phyloP scores from a whole-genome alignment of 2,113 vertebrate genomes.

The Cyprinus carpio region DNA sequence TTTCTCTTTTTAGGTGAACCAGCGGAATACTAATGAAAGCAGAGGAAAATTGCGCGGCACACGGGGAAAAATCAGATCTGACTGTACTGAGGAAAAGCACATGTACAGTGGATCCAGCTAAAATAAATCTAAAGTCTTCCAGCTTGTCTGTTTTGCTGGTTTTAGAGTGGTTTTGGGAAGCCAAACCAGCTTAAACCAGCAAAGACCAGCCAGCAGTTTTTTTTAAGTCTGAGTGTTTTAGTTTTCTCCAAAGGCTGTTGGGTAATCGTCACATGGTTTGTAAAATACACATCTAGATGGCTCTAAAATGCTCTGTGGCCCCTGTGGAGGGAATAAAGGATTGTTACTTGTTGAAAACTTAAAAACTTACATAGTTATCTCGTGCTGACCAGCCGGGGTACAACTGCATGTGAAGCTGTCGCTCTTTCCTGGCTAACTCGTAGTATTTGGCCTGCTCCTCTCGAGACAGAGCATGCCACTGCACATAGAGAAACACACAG shows the following conservation, averaged over 20 bases:
- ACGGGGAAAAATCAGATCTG: background rate
- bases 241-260: background rate
- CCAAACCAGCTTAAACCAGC: too few species aligned
- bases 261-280: background rate
- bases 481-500: constrained; percentile 39
- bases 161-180: background rate
- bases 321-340: constrained; percentile 30
- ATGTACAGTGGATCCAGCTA: background rate
- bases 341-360: constrained; percentile 77
- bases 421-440: constrained; percentile 97
- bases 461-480: constrained; percentile 98
- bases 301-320: background rate
- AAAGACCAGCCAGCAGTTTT: background rate
- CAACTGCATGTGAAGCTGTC: constrained; percentile 99
- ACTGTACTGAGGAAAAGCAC: background rate
- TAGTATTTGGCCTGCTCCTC: constrained; percentile 99
- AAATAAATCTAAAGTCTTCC: background rate
- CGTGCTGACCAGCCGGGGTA: constrained; percentile 99
- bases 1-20: constrained; percentile 56
- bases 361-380: constrained; percentile 99
- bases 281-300: background rate
- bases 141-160: background rate
- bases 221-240: too few species aligned
- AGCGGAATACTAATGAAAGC: constrained; percentile 55
- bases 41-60: background rate